A percentile compares a stretch with the other conserved stretches of the same genome.
phyloP scores from a whole-genome alignment of 2,797 vertebrate species.

The Acanthiza pusilla region DNA sequence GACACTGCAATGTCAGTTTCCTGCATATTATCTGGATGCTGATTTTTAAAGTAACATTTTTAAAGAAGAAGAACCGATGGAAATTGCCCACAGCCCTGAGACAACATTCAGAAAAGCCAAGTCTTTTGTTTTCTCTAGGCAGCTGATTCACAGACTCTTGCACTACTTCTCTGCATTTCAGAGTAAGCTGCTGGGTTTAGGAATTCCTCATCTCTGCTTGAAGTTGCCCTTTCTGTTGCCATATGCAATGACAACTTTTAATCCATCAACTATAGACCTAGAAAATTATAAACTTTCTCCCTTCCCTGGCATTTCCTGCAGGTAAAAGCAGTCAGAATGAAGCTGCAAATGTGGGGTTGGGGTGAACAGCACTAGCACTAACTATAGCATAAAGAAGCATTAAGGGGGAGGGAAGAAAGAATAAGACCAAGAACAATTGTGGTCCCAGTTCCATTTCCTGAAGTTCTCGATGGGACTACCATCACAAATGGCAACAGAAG shows the following conservation, averaged over 20 bases:
- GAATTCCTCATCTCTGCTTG: background rate
- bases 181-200: background rate
- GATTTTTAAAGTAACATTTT: slow-evolving; percentile 4
- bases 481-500: background rate
- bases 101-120: background rate
- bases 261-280: background rate
- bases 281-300: background rate
- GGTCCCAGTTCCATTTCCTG: background rate
- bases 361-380: background rate
- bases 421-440: background rate
- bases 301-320: background rate
- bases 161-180: background rate
- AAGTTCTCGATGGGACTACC: background rate
- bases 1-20: background rate
- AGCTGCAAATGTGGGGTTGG: background rate
- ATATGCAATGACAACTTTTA: background rate
- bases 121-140: background rate
- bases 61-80: background rate
- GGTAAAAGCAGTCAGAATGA: background rate
- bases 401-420: background rate
- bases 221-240: background rate
- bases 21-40: background rate
- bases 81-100: background rate
- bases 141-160: background rate
- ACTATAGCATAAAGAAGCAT: background rate